phyloP scores from a whole-genome alignment of 2,113 vertebrate genomes.

The Pantherophis guttatus region DNA sequence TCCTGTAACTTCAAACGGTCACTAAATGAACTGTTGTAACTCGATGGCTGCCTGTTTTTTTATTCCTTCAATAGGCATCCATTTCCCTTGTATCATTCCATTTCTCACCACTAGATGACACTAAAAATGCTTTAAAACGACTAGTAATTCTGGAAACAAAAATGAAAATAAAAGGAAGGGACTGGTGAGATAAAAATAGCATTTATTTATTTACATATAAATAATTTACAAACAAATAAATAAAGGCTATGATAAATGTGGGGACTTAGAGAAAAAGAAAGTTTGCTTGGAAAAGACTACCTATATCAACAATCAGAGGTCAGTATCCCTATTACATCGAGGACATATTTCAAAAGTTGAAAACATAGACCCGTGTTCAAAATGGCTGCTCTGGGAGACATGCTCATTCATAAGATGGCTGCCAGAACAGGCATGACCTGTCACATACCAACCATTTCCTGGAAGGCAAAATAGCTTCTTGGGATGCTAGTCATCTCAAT shows the following conservation, averaged over 20 bases:
- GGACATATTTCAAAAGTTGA: not conserved
- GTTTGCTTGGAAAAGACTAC: not conserved
- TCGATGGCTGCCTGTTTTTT: not conserved
- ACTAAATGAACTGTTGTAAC: not conserved
- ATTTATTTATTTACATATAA: too few species aligned
- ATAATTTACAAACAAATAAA: too few species aligned
- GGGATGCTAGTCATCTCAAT: not conserved
- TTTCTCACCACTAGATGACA: conserved; percentile 48
- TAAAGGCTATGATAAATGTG: not conserved
- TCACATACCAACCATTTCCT: not conserved
- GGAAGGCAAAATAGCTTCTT: not conserved
- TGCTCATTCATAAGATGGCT: not conserved
- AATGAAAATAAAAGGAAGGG: not conserved
- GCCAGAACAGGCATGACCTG: not conserved
- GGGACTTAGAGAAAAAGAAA: not conserved
- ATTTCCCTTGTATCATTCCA: not conserved
- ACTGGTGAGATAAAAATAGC: not conserved
- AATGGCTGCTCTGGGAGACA: not conserved
- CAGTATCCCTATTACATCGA: not conserved
- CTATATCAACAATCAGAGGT: not conserved
- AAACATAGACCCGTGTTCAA: not conserved
- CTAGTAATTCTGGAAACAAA: not conserved
- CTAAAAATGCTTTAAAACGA: not conserved
- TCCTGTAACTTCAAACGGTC: not conserved
- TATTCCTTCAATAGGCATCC: not conserved